A percentile compares a stretch with the other conserved stretches of the same genome.
phyloP scores from a whole-genome alignment of 2,888 invertebrate species.

The Pardosa pseudoannulata region DNA sequence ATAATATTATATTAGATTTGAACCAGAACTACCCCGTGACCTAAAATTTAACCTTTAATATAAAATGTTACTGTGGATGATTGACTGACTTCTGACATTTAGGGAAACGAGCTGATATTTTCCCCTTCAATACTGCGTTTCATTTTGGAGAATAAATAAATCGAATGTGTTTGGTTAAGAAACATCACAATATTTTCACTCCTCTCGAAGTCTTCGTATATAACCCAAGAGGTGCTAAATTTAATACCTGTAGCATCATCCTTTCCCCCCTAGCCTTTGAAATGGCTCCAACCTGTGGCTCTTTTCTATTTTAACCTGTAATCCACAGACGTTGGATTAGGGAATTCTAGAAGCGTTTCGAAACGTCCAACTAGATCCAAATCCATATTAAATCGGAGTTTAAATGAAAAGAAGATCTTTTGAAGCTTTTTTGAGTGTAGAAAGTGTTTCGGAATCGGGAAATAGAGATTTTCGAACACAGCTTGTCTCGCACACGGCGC shows the following conservation, averaged over 20 bases:
- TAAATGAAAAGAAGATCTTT: neutral
- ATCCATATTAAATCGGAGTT: neutral
- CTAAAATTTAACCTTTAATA: too few relatives aligned
- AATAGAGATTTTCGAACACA: slow-evolving; percentile 31
- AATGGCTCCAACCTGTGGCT: slow-evolving; percentile 36
- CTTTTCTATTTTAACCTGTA: slow-evolving; percentile 22
- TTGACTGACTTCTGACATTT: slow-evolving; percentile 4
- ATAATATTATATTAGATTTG: too few relatives aligned
- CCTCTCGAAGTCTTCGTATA: too few relatives aligned
- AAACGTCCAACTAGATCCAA: neutral
- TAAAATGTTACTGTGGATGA: too few relatives aligned
- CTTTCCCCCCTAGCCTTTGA: slow-evolving; percentile 10
- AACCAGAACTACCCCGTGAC: too few relatives aligned
- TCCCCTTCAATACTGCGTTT: too few relatives aligned
- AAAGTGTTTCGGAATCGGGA: neutral
- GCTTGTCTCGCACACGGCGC: slow-evolving; percentile 22
- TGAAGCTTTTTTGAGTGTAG: neutral
- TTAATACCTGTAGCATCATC: neutral
- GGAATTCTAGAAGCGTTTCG: neutral
- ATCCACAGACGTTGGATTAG: slow-evolving; percentile 9
- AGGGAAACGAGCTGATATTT: neutral
- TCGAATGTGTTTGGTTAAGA: too few relatives aligned
- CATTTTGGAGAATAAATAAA: too few relatives aligned
- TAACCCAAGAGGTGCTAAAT: neutral
- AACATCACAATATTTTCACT: too few relatives aligned